Conservation (phyloP, 2,888 invertebrate species). For the Acrocyrtus sp. region DNA sequence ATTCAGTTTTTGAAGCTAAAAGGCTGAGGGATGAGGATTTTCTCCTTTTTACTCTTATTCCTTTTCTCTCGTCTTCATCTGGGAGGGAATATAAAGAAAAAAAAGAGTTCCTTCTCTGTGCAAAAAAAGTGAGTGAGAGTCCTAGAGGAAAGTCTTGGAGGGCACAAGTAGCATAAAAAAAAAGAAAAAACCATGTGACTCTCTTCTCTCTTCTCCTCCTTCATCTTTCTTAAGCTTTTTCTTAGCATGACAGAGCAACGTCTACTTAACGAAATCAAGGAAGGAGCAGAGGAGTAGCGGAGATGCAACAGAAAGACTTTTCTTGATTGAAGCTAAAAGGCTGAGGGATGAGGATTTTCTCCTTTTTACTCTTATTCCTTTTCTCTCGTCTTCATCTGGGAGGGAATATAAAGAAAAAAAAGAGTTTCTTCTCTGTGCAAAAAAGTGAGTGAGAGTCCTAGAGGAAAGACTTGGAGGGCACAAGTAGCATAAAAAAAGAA, state of each 20-base stretch:
- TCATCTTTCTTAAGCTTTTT: constrained; percentile 33
- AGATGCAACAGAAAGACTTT: too few species aligned
- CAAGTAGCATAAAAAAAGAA: constrained; percentile 19
- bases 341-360: constrained; percentile 61
- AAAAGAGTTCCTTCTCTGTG: not conserved
- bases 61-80: constrained; percentile 1
- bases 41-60: too few species aligned
- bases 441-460: not conserved
- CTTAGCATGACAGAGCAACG: too few species aligned
- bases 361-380: too few species aligned
- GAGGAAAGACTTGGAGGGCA: not conserved
- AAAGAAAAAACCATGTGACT: constrained; percentile 30
- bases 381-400: not conserved
- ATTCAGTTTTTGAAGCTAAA: constrained; percentile 58
- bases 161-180: too few species aligned
- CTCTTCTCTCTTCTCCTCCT: constrained; percentile 15
- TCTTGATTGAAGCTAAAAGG: constrained; percentile 55
- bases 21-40: constrained; percentile 62
- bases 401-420: not conserved
- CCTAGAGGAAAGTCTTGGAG: not conserved
- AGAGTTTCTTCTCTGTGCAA: not conserved
- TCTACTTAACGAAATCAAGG: constrained; percentile 40
- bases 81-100: not conserved
- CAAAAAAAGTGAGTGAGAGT: not conserved
- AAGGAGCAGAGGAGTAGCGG: too few species aligned